These are phyloP conservation scores for Elymnias hypermnestra DNA, from an alignment of 1,140 invertebrate species.

Conservation along the genomic window DNA sequence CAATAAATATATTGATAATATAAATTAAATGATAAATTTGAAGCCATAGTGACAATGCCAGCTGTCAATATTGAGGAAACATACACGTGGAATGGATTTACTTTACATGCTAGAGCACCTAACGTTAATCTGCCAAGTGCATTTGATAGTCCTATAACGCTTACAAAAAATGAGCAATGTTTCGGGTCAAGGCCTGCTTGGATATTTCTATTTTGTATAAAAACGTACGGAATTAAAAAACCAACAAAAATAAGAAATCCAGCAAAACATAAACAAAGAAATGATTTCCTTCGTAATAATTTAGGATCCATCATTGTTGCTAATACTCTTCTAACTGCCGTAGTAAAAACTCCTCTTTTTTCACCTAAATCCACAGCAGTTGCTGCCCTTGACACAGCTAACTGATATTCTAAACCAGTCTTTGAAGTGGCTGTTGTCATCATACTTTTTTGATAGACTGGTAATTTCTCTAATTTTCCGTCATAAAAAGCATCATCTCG, in stretches of 20 bases:
- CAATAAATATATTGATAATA: constrained; percentile 60
- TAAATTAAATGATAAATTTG: constrained; percentile 41
- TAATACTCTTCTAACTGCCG: constrained; percentile 53
- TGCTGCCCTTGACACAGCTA: constrained; percentile 59
- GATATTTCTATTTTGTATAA: constrained; percentile 43
- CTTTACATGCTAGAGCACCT: constrained; percentile 46
- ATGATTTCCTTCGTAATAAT: constrained; percentile 47
- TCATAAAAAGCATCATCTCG: constrained; percentile 92
- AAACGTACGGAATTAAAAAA: constrained; percentile 57
- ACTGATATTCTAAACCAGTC: constrained; percentile 66
- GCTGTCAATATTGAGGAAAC: constrained; percentile 26
- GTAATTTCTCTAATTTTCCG: constrained; percentile 84
- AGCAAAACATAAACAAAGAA: constrained; percentile 41
- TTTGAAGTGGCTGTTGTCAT: constrained; percentile 35
- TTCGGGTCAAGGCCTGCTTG: constrained; percentile 32
- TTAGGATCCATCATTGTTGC: constrained; percentile 68
- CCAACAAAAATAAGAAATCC: constrained; percentile 55
- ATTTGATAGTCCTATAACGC: constrained; percentile 52
- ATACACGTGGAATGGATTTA: constrained; percentile 42
- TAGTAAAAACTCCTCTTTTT: constrained; percentile 54
- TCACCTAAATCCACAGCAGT: constrained; percentile 54
- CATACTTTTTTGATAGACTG: constrained; percentile 83
- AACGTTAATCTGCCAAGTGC: constrained; percentile 44
- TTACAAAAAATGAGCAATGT: constrained; percentile 49
- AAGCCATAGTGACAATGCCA: constrained; percentile 41